Conservation (phyloP, 2,888 invertebrate genomes). For the Euzophera pinguis region DNA sequence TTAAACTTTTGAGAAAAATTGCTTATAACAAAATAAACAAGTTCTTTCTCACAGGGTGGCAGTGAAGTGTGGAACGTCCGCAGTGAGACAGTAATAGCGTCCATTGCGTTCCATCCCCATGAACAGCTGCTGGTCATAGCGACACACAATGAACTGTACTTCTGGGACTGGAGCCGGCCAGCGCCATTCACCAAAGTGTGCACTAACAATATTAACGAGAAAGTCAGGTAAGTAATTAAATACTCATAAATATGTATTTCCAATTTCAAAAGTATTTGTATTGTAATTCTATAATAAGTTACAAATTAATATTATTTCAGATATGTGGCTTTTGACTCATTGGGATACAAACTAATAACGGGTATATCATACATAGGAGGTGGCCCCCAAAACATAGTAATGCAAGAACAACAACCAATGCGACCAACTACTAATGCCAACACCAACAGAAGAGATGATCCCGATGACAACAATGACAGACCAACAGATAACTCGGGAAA, state of each 20-base stretch:
- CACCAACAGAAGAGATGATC: conserved; percentile 43
- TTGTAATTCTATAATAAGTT: no score
- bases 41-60: conserved; percentile 81
- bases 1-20: no score
- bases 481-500: conserved; percentile 44
- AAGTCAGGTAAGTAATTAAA: conserved; percentile 82
- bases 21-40: no score
- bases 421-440: conserved; percentile 39
- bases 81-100: conserved; percentile 88
- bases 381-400: conserved; percentile 35
- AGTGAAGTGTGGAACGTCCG: conserved; percentile 91
- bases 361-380: conserved; percentile 82
- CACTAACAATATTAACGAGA: conserved; percentile 88
- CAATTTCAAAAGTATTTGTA: no score
- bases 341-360: conserved; percentile 90
- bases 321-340: conserved; percentile 90
- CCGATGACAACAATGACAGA: conserved; percentile 40
- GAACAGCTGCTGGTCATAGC: conserved; percentile 92
- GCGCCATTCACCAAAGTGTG: conserved; percentile 87
- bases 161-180: conserved; percentile 93
- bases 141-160: conserved; percentile 89
- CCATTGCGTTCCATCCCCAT: conserved; percentile 92
- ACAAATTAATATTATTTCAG: conserved; percentile 73
- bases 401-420: conserved; percentile 42
- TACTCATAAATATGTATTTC: no score